Conservation (phyloP, 1,140 invertebrate species). For the Matsumurasca onukii region DNA sequence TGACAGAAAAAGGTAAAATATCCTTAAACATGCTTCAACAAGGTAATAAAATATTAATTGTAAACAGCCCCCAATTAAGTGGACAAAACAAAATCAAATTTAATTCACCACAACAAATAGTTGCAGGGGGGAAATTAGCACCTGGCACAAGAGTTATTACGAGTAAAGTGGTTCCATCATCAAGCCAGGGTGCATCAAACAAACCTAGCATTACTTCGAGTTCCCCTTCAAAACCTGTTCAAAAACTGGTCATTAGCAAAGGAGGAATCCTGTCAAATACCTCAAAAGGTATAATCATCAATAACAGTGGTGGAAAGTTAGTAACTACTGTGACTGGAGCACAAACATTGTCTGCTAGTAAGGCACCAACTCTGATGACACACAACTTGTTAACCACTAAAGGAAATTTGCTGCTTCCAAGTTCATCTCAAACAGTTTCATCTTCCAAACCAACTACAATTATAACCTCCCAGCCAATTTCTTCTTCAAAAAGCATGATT, state of each 20-base stretch:
- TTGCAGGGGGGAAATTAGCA: conserved; percentile 43
- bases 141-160: conserved; percentile 28
- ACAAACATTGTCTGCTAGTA: not conserved
- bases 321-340: not conserved
- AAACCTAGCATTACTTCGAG: conserved; percentile 19
- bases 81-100: conserved; percentile 54
- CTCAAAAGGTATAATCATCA: conserved; percentile 29
- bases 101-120: conserved; percentile 59
- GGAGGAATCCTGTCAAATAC: conserved; percentile 18
- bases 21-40: conserved; percentile 26
- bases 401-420: conserved; percentile 12
- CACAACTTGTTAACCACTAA: conserved; percentile 19
- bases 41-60: conserved; percentile 54
- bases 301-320: conserved; percentile 22
- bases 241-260: conserved; percentile 30
- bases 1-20: not conserved
- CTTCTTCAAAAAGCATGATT: conserved; percentile 31
- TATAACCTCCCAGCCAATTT: conserved; percentile 21
- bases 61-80: conserved; percentile 56
- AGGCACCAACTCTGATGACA: conserved; percentile 21
- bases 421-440: conserved; percentile 7
- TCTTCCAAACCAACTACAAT: conserved; percentile 1
- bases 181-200: not conserved
- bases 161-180: conserved; percentile 26
- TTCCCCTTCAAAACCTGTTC: conserved; percentile 13